Evolutionary conservation across 2,888 invertebrate species (phyloP), one percentile per base, ranked within the genome.

Genomic region (Aspidiotus rigidus): DNA sequence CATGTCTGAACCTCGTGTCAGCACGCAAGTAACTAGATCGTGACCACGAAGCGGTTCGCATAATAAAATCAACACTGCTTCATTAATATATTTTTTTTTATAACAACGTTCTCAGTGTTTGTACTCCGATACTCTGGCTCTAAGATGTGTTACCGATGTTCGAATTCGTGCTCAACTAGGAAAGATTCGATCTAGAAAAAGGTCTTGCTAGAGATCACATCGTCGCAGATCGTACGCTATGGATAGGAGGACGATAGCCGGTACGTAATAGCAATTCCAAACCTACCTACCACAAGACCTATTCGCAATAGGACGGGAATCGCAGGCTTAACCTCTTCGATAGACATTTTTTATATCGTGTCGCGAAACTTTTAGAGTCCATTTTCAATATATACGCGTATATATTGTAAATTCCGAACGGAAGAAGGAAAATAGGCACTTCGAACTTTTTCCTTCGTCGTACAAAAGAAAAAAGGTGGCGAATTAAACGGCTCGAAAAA

Each of bases 1-100:
- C n/a, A n/a, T n/a, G n/a, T 49, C 49, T 49, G n/a, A 49, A 49
- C 49, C 49, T 49, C 49, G 49, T 49, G 49, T 49, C 49, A 49
- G 49, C 49, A 49, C 49, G 49, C 49, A 49, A 49, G 49, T 49
- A 49, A 49, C 49, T 49, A 49, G 49, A 49, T 49, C 49, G 49
- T 49, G 49, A 49, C 49, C 49, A 49, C 10, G 49, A 49, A 49
- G 49, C n/a, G 49, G 49, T 49, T 49, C 49, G 49, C 49, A 49
- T 49, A 49, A 49, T 49, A 49, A 49, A 49, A 49, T 49, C 49
- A 49, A 49, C 49, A 6, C 49, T 49, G n/a, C 49, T 49, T 49
- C 49, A n/a, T 49, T 49, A 49, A 49, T 49, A 49, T 28, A 28
- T 28, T 3, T 49, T 49, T 49, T 49, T n/a, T 49, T 49, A 49